Conservation (phyloP, 1,140 invertebrate genomes). For the Doryteuthis pealeii region DNA sequence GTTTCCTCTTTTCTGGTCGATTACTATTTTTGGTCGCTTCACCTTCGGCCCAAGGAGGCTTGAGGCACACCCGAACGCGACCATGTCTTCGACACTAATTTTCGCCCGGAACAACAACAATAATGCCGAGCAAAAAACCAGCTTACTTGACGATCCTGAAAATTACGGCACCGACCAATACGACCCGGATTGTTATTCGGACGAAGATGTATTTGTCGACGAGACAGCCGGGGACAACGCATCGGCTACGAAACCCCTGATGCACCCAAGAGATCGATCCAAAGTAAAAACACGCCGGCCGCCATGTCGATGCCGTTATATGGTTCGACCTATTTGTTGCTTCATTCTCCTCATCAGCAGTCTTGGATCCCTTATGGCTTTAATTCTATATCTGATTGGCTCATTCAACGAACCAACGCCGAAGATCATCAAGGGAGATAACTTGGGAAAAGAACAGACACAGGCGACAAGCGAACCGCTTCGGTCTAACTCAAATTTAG, state of each 20-base stretch:
- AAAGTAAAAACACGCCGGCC: slow-evolving; percentile 39
- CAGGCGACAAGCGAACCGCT: background rate
- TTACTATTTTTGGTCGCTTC: too few species aligned
- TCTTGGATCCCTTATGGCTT: slow-evolving; percentile 39
- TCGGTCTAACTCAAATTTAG: slow-evolving; percentile 14
- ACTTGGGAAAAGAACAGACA: background rate
- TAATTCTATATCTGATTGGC: slow-evolving; percentile 41
- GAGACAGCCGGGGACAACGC: slow-evolving; percentile 35
- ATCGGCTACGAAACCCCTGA: slow-evolving; percentile 45
- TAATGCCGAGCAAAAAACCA: background rate
- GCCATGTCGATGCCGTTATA: slow-evolving; percentile 35
- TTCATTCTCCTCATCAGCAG: slow-evolving; percentile 41
- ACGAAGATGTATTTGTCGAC: slow-evolving; percentile 50
- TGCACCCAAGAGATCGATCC: slow-evolving; percentile 43
- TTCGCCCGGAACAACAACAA: slow-evolving; percentile 4
- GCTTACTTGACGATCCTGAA: background rate
- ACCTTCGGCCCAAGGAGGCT: too few species aligned
- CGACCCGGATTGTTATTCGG: slow-evolving; percentile 38
- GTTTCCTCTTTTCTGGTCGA: too few species aligned
- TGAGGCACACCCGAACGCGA: background rate
- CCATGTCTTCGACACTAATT: background rate
- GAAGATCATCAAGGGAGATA: background rate
- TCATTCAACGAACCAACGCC: slow-evolving; percentile 8
- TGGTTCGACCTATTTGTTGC: slow-evolving; percentile 42
- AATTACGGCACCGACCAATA: slow-evolving; percentile 26